Base-by-base conservation (phyloP, 1,140 invertebrate species). In the Battus philenor region DNA sequence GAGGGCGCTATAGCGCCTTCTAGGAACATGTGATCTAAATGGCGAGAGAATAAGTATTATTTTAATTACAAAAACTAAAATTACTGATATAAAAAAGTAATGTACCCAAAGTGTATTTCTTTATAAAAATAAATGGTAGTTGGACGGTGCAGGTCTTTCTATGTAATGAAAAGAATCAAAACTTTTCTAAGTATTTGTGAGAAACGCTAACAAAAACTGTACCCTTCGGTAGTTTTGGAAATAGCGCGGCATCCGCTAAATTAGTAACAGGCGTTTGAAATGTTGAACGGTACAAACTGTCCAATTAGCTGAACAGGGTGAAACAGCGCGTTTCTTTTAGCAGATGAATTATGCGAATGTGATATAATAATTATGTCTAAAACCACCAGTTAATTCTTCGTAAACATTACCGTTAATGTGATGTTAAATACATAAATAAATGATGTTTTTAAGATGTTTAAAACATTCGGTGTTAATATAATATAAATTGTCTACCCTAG, bases 181-280 rank as follows among this genome's bases (percentile, higher is more conserved):
- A 38, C 1, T 11, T n/a, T n/a, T n/a, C n/a, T n/a, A n/a, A n/a
- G 3, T 20, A 38, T 22, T 38, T 38, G 11, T n/a, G 2, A 26
- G 10, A 7, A 26, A 26, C 7, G 10, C 2, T 26, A n/a, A 26
- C 24, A 54, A 51, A 62, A 57, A 62, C 41, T 41, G 36, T 22
- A 41, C 44, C 43, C 53, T 51, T 54, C 24, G 8, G 30, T 50
- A 26, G 41, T 47, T 44, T 29, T 62, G 66, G 68, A 68, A 73
- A 58, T 55, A 52, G 50, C n/a, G 46, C 33, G 56, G 69, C 61
- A 67, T 73, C 67, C 58, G 62, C 51, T 57, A 59, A 71, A 76
- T 71, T 71, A 69, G 63, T 59, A 57, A 50, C 53, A 59, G 47
- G 44, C 49, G 51, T 32, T 29, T 33, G 24, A 13, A n/a, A n/a